These are phyloP conservation scores for Eidolon helvum DNA, from an alignment of 2,113 vertebrate genomes.

Conservation along the genomic window DNA sequence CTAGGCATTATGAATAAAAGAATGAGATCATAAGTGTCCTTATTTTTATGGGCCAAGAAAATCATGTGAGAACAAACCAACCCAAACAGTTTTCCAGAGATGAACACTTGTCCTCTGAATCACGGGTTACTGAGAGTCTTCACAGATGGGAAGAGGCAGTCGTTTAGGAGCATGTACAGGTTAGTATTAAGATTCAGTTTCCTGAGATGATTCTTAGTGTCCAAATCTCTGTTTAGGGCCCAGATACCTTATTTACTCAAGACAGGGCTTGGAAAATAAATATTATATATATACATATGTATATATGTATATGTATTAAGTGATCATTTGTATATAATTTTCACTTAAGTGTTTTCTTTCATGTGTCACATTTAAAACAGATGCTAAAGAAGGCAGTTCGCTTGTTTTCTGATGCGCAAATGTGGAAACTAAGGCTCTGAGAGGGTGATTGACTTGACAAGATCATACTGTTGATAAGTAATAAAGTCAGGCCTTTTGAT, in stretches of 20 bases:
- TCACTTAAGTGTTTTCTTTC: not conserved
- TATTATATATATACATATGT: not conserved
- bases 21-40: not conserved
- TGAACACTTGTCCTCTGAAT: not conserved
- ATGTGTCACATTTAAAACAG: not conserved
- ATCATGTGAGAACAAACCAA: not conserved
- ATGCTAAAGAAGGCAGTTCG: not conserved
- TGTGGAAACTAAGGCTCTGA: not conserved
- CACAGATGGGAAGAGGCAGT: not conserved
- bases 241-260: not conserved
- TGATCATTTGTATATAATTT: not conserved
- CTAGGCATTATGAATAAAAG: not conserved
- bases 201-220: not conserved
- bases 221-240: not conserved
- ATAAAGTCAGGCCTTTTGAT: not conserved
- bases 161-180: not conserved
- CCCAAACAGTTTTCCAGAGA: not conserved
- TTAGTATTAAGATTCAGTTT: not conserved
- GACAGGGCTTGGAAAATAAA: not conserved
- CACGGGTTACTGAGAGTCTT: not conserved
- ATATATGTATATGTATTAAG: not conserved
- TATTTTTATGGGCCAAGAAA: not conserved
- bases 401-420: not conserved
- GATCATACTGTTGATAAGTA: not conserved
- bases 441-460: not conserved